Evolutionary conservation across 2,888 invertebrate species (phyloP), one percentile per base, ranked within the genome.

Genomic region (Epinotia brunnichana): DNA sequence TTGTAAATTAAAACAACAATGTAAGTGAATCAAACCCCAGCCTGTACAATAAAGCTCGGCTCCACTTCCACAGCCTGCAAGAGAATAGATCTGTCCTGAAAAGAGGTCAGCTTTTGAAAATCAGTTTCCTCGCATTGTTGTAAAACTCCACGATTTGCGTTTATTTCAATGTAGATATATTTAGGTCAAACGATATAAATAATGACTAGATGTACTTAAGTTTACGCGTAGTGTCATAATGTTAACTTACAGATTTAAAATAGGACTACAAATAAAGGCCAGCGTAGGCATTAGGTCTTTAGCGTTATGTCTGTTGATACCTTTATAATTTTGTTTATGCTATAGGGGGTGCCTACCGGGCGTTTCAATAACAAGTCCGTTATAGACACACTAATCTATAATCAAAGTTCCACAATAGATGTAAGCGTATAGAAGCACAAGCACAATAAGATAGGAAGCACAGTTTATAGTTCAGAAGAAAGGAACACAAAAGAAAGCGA

Each of bases 101-200:
- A 64, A 41, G 66, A 66, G 66, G 54, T 24, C 66, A 66, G 54
- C 54, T 66, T 66, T 56, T 66, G 54, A 66, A 41, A 56, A 66
- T 41, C 66, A 21, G 41, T 56, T 56, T 66, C n/a, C 39, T 54
- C 54, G n/a, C 21, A 66, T 66, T 66, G 66, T 41, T 41, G 54
- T 56, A 54, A 54, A 66, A 66, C 41, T 54, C 54, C n/a, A 21
- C 21, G 54, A 66, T 56, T 66, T 56, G 66, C 56, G n/a, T 66
- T 54, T 41, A 41, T 66, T 56, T 56, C 9, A 39, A 39, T 39
- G 39, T 54, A 35, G 21, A 9, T 35, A 35, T 64, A 54, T 56
- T 53, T 35, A 24, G 66, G 56, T 56, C 41, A 66, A 53, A 19
- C 2, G 3, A 63, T 63, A 53, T 1, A 61, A 61, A 61, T 44